These are phyloP conservation scores for Vireo altiloquus DNA, from an alignment of 2,113 vertebrate species.

Conservation along the genomic window DNA sequence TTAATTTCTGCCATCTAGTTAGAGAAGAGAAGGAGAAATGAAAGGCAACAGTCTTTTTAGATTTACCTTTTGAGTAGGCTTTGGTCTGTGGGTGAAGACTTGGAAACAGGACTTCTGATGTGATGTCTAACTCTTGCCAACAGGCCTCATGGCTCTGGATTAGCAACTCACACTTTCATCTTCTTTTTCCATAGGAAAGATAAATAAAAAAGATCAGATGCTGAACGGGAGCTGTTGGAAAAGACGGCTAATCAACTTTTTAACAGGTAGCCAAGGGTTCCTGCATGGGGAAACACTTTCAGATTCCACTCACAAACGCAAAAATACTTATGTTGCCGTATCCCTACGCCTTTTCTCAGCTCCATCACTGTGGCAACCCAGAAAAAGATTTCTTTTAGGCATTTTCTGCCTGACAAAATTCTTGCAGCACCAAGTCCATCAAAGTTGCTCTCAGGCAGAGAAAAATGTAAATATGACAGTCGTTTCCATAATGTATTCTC, in stretches of 20 bases:
- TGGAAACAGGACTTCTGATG: neutral
- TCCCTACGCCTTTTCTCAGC: neutral
- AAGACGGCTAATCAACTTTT: neutral
- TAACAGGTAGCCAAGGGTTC: neutral
- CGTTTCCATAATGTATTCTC: no score
- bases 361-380: no score
- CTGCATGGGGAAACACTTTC: neutral
- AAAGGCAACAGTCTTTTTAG: neutral
- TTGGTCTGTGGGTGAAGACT: neutral
- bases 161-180: neutral
- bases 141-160: neutral
- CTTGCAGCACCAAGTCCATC: no score
- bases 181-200: neutral
- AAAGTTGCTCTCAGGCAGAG: no score
- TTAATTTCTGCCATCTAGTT: neutral
- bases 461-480: no score
- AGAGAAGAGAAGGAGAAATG: neutral
- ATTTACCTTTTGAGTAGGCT: neutral
- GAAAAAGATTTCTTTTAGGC: no score
- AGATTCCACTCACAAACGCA: neutral
- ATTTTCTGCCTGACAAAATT: no score
- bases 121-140: neutral
- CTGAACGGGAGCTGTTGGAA: neutral
- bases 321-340: accelerated
- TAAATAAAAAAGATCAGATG: neutral